Evolutionary conservation across 1,140 invertebrate species (phyloP), one percentile per base, ranked within the genome.

Genomic region (Ips typographus): DNA sequence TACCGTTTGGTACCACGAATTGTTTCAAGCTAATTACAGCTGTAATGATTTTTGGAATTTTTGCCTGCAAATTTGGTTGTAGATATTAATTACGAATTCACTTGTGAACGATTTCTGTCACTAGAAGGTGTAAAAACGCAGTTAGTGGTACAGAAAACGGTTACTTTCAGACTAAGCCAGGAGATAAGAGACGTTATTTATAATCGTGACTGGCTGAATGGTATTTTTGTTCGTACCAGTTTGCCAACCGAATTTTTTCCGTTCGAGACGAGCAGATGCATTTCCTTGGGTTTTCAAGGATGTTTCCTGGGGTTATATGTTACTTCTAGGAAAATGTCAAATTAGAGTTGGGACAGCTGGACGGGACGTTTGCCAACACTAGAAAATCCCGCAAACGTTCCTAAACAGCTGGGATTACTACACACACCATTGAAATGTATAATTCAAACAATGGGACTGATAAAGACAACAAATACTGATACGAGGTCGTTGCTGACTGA

Each of bases 281-380:
- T 65, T 65, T 65, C 40, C 63, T 56, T 65, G 40, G 40, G 4
- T 56, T 38, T 44, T 65, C 63, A 65, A 65, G 63, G 63, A 42
- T 56, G 51, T 55, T 65, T 65, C 63, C 63, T 65, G 39, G 56
- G 53, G 43, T 22, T 65, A 65, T 65, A 56, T 56, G 51, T 65
- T 65, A 40, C 47, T 63, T 63, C 61, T 63, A 51, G 61, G 47
- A 63, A 63, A 63, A 63, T 51, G 61, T 52, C 61, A 63, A 63
- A 40, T 52, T 63, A 63, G 53, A 49, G 22, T 22, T 22, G 47
- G 61, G 61, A 63, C 61, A 52, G 61, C 61, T 63, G 61, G 8
- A 40, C 49, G 7, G 2, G 51, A 22, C 36, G 39, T 43, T 52
- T 63, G 61, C 61, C 61, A 63, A 63, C 37, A 63, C 37, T 52